Evolutionary conservation across 1,140 invertebrate species (phyloP).

Genomic region (Olivierus martensii): DNA sequence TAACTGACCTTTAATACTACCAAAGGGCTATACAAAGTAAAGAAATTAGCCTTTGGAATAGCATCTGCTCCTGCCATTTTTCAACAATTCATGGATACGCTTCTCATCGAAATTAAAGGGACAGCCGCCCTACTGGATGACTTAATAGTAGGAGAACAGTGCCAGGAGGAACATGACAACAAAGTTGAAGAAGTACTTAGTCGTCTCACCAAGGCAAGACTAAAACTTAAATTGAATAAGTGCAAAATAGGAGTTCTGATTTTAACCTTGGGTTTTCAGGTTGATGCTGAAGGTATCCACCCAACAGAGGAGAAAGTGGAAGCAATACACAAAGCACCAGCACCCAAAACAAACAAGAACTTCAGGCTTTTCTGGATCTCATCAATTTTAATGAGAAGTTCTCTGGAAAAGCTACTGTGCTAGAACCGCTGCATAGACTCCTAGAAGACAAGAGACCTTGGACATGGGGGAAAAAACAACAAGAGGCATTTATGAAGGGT

Average conservation of each 20-base stretch:
- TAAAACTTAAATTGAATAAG: not conserved
- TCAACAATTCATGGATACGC: no score
- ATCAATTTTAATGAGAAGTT: constrained; percentile 16
- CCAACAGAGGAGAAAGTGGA: constrained; percentile 21
- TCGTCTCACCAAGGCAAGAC: not conserved
- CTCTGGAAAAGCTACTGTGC: constrained; percentile 9
- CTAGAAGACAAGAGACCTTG: not conserved
- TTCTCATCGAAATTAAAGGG: no score
- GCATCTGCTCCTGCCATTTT: no score
- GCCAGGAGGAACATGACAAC: not conserved
- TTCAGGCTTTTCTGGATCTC: constrained; percentile 21
- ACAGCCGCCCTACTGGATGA: no score
- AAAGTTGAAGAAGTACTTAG: not conserved
- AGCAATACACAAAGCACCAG: constrained; percentile 19
- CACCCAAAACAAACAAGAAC: constrained; percentile 21
- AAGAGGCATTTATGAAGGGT: no score
- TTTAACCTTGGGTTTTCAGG: constrained; percentile 23
- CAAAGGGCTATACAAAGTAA: no score
- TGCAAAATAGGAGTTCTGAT: no score
- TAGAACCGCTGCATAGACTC: not conserved
- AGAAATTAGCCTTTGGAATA: no score
- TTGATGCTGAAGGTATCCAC: constrained; percentile 22
- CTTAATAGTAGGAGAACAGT: no score
- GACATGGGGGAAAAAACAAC: no score
- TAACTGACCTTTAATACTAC: no score